Base-by-base conservation (phyloP, 2,113 vertebrate species). In the Pipa parva region DNA sequence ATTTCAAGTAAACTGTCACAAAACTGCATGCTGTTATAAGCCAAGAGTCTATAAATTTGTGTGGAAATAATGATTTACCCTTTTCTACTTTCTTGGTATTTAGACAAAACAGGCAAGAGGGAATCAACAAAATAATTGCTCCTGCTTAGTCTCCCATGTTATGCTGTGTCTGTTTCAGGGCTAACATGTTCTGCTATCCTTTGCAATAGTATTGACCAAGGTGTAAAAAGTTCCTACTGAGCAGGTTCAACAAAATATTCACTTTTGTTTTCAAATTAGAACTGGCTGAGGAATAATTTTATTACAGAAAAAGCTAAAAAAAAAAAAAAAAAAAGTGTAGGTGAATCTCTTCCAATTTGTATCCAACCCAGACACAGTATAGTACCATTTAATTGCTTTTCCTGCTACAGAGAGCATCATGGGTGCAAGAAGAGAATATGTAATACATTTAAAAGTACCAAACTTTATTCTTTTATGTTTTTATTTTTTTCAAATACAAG, bases 1-100 rank as follows among this genome's bases (percentile, higher is more conserved):
- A 78, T 83, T 81, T 78, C 48, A 76, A 79, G 73, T 71, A 83
- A 76, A 63, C 51, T 77, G 74, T 55, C 42, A 83, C 75, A 72
- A 76, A 83, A 78, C 2, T 65, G 57, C 27, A 51, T 67, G 69
- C 52, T 78, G 29, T 71, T 77, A 51, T 78, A 76, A 81, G 73
- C 79, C 66, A 33, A 42, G 71, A 78, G 46, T 73, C 75, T 21
- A 71, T 55, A 69, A 58, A 75, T 60, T 55, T 73, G 63, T 73
- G 45, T 50, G 75, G 21, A 22, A 22, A 68, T 57, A 15, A 0
- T 55, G 18, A 69, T 71, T 66, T 70, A 70, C 22, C 66, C 42
- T 61, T 59, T 52, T 59, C n/a, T 64, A 58, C 18, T 61, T 59
- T 72, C 39, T 56, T 72, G 74, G 71, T 59, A 36, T 78, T 78